Evolutionary conservation across 2,113 vertebrate species (phyloP).

Genomic region (Tichodroma muraria): DNA sequence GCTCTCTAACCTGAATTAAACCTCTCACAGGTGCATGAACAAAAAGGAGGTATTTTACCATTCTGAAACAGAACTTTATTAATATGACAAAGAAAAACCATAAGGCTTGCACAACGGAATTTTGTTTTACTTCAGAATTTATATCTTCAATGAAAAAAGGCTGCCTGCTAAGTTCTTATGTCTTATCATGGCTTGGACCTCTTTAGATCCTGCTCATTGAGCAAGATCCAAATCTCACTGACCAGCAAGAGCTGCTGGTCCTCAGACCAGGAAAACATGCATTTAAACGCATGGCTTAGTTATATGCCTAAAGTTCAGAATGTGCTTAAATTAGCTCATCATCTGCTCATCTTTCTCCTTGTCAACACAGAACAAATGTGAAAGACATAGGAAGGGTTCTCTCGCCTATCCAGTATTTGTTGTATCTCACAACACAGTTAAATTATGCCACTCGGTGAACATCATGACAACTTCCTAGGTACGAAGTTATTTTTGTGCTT

Average conservation of each 20-base stretch:
- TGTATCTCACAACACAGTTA: constrained; percentile 47
- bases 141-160: background rate
- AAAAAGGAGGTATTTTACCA: background rate
- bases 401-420: background rate
- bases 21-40: constrained; percentile 41
- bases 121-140: background rate
- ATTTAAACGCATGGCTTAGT: background rate
- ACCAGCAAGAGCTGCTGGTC: background rate
- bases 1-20: constrained; percentile 37
- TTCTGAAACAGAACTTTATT: background rate
- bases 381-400: background rate
- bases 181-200: background rate
- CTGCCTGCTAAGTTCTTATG: background rate
- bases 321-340: constrained; percentile 20
- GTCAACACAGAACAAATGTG: constrained; percentile 9
- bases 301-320: background rate
- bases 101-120: background rate
- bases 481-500: constrained; percentile 59
- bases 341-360: constrained; percentile 11
- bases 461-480: constrained; percentile 35
- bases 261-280: background rate
- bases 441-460: constrained; percentile 28
- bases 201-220: background rate
- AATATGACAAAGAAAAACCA: background rate
- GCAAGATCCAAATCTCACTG: too few species aligned